These are phyloP conservation scores for Salpingus planirostris DNA, from an alignment of 2,888 invertebrate genomes.

Conservation along the genomic window DNA sequence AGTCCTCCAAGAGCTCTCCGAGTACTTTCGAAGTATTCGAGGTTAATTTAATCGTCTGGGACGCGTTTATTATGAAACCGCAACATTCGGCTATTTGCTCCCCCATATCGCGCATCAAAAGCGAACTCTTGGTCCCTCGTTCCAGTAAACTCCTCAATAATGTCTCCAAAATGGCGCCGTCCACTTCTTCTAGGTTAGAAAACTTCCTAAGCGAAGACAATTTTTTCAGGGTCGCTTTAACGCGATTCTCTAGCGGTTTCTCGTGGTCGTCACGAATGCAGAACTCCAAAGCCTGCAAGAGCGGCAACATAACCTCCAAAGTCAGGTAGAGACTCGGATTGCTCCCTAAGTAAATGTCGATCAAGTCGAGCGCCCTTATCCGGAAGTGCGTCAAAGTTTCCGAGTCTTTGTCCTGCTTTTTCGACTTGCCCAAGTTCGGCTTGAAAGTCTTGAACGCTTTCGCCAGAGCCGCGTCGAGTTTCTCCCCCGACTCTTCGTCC, in stretches of 20 bases:
- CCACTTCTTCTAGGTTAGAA: conserved; percentile 47
- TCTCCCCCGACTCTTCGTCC: conserved; percentile 64
- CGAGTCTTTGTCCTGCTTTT: conserved; percentile 52
- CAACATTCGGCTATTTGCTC: conserved; percentile 56
- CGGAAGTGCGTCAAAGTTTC: conserved; percentile 63
- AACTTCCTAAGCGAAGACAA: conserved; percentile 55
- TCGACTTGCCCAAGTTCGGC: conserved; percentile 41
- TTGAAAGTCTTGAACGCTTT: conserved; percentile 62
- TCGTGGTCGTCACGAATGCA: conserved; percentile 61
- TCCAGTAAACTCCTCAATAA: conserved; percentile 51
- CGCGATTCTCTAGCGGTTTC: conserved; percentile 54
- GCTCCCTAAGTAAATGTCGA: conserved; percentile 64
- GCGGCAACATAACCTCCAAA: conserved; percentile 59
- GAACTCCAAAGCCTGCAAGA: conserved; percentile 60
- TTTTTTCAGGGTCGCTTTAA: conserved; percentile 53
- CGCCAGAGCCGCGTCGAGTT: conserved; percentile 57
- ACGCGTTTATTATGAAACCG: conserved; percentile 55
- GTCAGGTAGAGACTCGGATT: conserved; percentile 59
- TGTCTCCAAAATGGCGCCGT: conserved; percentile 46
- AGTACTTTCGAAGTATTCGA: conserved; percentile 45
- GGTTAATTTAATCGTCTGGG: conserved; percentile 45
- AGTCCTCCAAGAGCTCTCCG: conserved; percentile 47
- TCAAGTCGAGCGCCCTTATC: conserved; percentile 63
- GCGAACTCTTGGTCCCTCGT: conserved; percentile 54
- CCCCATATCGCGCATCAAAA: conserved; percentile 57